Conservation (phyloP, 1,140 invertebrate species). For the Bombus consobrinus region DNA sequence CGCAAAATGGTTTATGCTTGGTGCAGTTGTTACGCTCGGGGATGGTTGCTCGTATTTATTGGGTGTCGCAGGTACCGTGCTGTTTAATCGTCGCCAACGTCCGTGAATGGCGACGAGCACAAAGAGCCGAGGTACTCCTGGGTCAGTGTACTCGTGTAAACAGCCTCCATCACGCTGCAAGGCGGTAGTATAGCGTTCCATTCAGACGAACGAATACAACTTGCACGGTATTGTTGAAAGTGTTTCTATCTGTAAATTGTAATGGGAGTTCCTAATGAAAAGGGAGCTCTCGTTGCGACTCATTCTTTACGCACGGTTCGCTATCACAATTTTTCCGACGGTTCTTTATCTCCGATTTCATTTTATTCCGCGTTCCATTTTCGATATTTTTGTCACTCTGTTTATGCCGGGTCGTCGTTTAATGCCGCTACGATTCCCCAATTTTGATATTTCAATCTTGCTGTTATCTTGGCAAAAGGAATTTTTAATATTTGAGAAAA, state of each 20-base stretch:
- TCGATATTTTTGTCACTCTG: too few species aligned
- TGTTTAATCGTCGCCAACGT: slow-evolving; percentile 25
- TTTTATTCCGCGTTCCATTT: too few species aligned
- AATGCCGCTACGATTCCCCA: too few species aligned
- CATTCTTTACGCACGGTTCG: not conserved
- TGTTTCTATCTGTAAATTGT: slow-evolving; percentile 18
- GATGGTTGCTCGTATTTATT: slow-evolving; percentile 6
- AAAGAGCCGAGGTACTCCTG: not conserved
- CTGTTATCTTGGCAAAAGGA: too few species aligned
- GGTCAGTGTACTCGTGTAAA: slow-evolving; percentile 32
- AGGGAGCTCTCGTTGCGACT: not conserved
- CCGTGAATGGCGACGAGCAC: slow-evolving; percentile 2
- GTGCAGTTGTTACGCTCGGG: not conserved
- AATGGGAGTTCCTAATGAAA: not conserved
- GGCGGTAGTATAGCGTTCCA: not conserved
- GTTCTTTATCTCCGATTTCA: too few species aligned
- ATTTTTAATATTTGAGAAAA: too few species aligned
- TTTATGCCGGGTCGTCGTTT: too few species aligned
- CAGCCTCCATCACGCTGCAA: not conserved
- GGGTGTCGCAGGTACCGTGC: not conserved
- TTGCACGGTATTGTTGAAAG: slow-evolving; percentile 8
- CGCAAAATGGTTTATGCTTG: not conserved
- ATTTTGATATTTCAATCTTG: too few species aligned
- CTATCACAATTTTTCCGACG: not conserved
- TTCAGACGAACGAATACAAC: slow-evolving; percentile 13